Conservation (phyloP, 1,140 invertebrate species). For the Goniozus legneri region DNA sequence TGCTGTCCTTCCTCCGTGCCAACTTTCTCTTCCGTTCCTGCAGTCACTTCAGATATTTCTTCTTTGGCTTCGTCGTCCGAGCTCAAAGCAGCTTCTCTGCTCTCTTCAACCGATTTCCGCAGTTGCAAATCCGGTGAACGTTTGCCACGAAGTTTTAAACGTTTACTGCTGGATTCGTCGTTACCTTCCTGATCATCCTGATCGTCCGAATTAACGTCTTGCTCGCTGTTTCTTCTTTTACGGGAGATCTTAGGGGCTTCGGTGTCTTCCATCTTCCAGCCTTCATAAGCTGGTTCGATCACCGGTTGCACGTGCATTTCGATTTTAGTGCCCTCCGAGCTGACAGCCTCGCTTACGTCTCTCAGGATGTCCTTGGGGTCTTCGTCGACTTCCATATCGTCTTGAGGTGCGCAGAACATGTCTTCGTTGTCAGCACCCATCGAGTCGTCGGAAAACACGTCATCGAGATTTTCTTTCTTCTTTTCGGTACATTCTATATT, state of each 20-base stretch:
- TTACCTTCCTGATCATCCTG: slow-evolving; percentile 23
- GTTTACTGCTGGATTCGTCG: slow-evolving; percentile 51
- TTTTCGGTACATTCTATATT: too few relatives aligned
- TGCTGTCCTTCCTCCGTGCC: slow-evolving; percentile 26
- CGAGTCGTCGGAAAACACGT: slow-evolving; percentile 36
- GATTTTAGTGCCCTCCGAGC: slow-evolving; percentile 17
- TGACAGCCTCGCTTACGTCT: slow-evolving; percentile 10
- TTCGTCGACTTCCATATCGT: too few relatives aligned
- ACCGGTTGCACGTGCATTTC: slow-evolving; percentile 43
- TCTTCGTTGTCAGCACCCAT: slow-evolving; percentile 38
- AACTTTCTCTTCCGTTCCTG: slow-evolving; percentile 19
- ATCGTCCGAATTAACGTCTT: slow-evolving; percentile 43
- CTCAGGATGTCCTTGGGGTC: slow-evolving; percentile 34
- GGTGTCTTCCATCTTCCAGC: slow-evolving; percentile 39
- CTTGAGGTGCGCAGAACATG: slow-evolving; percentile 28
- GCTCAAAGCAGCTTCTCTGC: slow-evolving; percentile 34
- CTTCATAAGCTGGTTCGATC: slow-evolving; percentile 37
- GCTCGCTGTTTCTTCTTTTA: slow-evolving; percentile 40
- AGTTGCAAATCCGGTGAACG: slow-evolving; percentile 52
- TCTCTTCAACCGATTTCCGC: slow-evolving; percentile 60
- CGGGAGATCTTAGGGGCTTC: slow-evolving; percentile 30
- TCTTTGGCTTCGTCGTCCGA: slow-evolving; percentile 41
- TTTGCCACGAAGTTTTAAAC: slow-evolving; percentile 56
- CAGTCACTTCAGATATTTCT: slow-evolving; percentile 10
- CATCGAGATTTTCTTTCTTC: slow-evolving; percentile 9